phyloP scores from a whole-genome alignment of 2,113 vertebrate species.

The Platysteira castanea region DNA sequence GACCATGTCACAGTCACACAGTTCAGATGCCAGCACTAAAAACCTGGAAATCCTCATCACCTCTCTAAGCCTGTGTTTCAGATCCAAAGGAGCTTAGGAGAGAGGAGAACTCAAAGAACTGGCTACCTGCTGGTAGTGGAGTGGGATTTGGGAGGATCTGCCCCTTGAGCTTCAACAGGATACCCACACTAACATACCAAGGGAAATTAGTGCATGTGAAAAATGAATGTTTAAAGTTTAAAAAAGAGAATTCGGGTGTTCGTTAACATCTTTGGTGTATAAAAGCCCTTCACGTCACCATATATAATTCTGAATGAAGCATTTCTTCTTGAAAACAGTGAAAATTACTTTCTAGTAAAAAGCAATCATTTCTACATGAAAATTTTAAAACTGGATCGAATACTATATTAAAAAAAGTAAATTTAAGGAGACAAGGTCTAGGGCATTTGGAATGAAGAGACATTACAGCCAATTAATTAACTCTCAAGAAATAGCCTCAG shows the following conservation, averaged over 20 bases:
- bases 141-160: neutral
- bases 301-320: neutral
- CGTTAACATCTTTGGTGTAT: neutral
- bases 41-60: neutral
- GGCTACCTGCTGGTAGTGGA: neutral
- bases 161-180: neutral
- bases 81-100: neutral
- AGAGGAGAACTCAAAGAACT: neutral
- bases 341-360: neutral
- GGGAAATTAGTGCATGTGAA: neutral
- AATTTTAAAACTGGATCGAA: neutral
- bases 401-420: neutral
- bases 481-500: neutral
- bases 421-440: neutral
- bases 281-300: neutral
- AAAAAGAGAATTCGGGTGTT: neutral
- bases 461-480: neutral
- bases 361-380: neutral
- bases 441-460: neutral
- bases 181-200: neutral
- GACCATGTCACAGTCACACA: neutral
- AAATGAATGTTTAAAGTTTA: neutral
- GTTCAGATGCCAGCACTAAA: neutral
- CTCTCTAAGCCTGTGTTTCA: neutral
- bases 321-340: neutral